These are phyloP conservation scores for Acronicta leporina DNA, from an alignment of 2,888 invertebrate species.

Conservation along the genomic window DNA sequence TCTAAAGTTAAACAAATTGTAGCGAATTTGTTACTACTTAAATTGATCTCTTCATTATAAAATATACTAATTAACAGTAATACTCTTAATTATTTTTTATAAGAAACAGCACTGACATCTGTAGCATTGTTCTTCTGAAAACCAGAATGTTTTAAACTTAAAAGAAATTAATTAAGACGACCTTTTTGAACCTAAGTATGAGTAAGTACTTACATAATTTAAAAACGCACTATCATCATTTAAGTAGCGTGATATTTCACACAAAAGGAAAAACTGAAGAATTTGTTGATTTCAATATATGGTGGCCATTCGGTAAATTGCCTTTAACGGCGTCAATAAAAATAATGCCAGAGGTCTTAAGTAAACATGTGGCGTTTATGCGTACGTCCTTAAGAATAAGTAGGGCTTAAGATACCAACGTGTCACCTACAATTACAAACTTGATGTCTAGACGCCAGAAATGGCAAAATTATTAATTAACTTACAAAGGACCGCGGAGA, in stretches of 20 bases:
- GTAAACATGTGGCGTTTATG: background rate
- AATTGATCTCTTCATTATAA: too few relatives aligned
- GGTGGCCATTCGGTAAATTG: conserved; percentile 31
- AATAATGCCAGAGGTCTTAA: conserved; percentile 16
- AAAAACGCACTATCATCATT: conserved; percentile 19
- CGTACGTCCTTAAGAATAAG: background rate
- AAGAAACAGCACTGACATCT: conserved; percentile 15
- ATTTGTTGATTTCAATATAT: conserved; percentile 25
- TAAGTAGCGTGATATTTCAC: conserved; percentile 46
- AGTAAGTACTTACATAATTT: background rate
- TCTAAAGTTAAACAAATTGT: too few relatives aligned
- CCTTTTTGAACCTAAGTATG: conserved; percentile 25
- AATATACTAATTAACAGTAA: background rate
- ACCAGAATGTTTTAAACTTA: conserved; percentile 8
- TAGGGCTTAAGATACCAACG: background rate
- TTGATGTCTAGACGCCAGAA: too few relatives aligned
- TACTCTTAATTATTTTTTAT: background rate
- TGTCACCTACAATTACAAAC: background rate
- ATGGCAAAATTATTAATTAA: background rate
- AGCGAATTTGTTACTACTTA: too few relatives aligned
- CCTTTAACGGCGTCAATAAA: conserved; percentile 39
- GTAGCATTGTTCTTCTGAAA: conserved; percentile 21
- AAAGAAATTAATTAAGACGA: conserved; percentile 39
- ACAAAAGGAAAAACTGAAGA: conserved; percentile 35
- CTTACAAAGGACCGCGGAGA: too few relatives aligned